A percentile compares a stretch with the other conserved stretches of the same genome.
Evolutionary conservation across 2,113 vertebrate species (phyloP).

Genomic region (Ophiodon elongatus): DNA sequence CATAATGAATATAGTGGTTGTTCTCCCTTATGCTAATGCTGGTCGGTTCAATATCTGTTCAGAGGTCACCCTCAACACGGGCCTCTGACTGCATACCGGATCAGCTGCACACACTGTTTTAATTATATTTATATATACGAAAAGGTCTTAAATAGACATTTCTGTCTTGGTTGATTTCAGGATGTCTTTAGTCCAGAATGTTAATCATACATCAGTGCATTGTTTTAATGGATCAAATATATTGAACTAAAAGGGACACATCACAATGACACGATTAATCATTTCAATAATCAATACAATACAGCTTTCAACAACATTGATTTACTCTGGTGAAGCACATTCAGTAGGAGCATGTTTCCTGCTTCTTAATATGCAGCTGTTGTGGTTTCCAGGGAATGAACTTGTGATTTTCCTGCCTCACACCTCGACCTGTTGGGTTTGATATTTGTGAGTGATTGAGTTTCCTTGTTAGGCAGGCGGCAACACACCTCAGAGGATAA

Average conservation of each 20-base stretch:
- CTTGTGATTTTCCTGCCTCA: constrained; percentile 32
- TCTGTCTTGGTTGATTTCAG: not conserved
- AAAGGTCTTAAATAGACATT: not conserved
- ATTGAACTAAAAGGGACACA: constrained; percentile 9
- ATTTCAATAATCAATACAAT: constrained; percentile 15
- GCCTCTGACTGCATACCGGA: constrained; percentile 55
- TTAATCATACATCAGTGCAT: not conserved
- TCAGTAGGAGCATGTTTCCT: constrained; percentile 9
- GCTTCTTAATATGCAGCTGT: constrained; percentile 47
- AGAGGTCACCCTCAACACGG: constrained; percentile 64
- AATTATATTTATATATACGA: not conserved
- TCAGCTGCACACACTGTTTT: constrained; percentile 43
- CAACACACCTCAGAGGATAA: constrained; percentile 34
- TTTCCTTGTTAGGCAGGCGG: constrained; percentile 45
- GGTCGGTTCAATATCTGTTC: constrained; percentile 60
- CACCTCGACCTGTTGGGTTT: constrained; percentile 62
- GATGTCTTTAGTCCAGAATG: not conserved
- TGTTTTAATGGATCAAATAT: not conserved
- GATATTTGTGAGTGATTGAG: constrained; percentile 72
- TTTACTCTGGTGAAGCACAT: not conserved
- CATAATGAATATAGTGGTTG: constrained; percentile 76
- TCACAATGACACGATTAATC: constrained; percentile 17
- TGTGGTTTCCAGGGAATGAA: constrained; percentile 40
- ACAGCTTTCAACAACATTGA: constrained; percentile 8
- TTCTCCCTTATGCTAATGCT: constrained; percentile 74